Percentiles rank a stretch among this genome's conserved stretches.
These are phyloP conservation scores for Heliconius aoede DNA, from an alignment of 2,888 invertebrate genomes.

Conservation along the genomic window DNA sequence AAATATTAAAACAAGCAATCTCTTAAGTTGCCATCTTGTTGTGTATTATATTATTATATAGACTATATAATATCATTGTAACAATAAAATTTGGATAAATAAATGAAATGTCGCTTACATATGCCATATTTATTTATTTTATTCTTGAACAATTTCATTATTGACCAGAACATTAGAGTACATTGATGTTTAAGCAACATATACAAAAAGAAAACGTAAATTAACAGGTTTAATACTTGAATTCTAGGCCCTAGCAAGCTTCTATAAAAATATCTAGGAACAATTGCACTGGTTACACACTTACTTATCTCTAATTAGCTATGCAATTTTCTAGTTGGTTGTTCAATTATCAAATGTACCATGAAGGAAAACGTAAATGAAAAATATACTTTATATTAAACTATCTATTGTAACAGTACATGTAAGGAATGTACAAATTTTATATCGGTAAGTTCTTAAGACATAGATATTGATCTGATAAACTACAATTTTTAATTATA, in stretches of 20 bases:
- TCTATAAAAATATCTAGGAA: constrained; percentile 45
- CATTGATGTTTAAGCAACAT: constrained; percentile 51
- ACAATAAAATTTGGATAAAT: neutral
- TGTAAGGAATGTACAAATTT: constrained; percentile 75
- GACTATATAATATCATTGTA: neutral
- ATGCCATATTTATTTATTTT: constrained; percentile 65
- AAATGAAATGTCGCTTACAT: constrained; percentile 17
- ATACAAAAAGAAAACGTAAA: constrained; percentile 48
- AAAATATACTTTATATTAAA: constrained; percentile 12
- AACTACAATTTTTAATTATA: constrained; percentile 2
- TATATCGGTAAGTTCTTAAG: constrained; percentile 48
- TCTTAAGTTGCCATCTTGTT: neutral
- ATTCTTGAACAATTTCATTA: constrained; percentile 61
- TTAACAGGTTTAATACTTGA: constrained; percentile 37
- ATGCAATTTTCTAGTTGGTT: neutral
- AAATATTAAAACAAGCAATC: neutral
- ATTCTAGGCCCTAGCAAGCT: constrained; percentile 47
- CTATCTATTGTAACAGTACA: constrained; percentile 18
- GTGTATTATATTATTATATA: neutral
- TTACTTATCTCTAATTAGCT: constrained; percentile 4
- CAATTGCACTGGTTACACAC: constrained; percentile 45
- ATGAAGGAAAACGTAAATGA: neutral
- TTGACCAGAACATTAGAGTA: constrained; percentile 41
- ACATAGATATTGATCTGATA: constrained; percentile 21
- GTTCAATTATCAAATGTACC: constrained; percentile 15